Base-by-base conservation (phyloP, 2,797 vertebrate species). In the Uromys caudimaculatus region DNA sequence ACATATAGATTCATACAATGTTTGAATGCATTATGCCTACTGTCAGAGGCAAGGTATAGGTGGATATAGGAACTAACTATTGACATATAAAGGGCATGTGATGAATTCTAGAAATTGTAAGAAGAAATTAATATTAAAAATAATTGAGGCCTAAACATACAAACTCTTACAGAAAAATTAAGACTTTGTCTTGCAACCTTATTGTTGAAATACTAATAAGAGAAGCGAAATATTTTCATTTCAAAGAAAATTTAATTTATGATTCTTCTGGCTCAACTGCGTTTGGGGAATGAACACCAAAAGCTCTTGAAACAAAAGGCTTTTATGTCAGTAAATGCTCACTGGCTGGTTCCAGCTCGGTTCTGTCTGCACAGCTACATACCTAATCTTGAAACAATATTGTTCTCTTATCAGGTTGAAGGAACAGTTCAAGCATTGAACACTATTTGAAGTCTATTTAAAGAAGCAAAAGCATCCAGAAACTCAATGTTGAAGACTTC, bases 191-290 rank as follows among this genome's bases (percentile, higher is more conserved):
- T 54, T 96, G 52, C 73, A 44, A 29, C 67, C 6, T 94, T 77
- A 78, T 64, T 79, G 91, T 10, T 64, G 23, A 93, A 92, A 11
- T 86, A 8, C 4, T 90, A 95, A 95, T 91, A 56, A 88, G 19
- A 71, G 12, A 91, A 83, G 69, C 69, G 6, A 95, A 88, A 85
- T 60, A 87, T 93, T 90, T 97, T 93, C 35, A 86, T 71, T 82
- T 89, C 50, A 82, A 76, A 94, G 44, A 87, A 97, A 95, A 73
- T 69, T 78, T 76, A 89, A 96, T 88, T 94, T 88, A 58, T 81
- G n/a, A 81, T 21, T 64, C n/a, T 27, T 35, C 8, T 56, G 50
- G 12, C 23, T 95, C 47, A 87, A 21, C 83, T 76, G 88, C 69
- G 1, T 79, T 56, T 32, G 44, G n/a, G 47, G 93, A 96, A 71